Evolutionary conservation across 2,888 invertebrate species (phyloP).

Genomic region (Machimus rusticus): DNA sequence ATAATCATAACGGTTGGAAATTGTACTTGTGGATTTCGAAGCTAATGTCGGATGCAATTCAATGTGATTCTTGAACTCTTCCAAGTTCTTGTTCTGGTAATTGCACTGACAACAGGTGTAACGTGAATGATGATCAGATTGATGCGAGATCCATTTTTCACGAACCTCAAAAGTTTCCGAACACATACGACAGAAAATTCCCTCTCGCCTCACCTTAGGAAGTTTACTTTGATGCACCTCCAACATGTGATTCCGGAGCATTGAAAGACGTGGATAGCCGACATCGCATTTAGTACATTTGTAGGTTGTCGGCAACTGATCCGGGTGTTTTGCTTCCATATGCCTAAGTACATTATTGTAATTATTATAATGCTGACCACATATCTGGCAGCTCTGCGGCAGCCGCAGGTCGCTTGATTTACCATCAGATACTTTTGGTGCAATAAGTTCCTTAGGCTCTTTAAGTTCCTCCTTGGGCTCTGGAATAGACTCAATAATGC

Average conservation of each 20-base stretch:
- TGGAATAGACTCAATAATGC: not conserved
- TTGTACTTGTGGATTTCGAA: not conserved
- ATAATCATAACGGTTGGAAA: constrained; percentile 58
- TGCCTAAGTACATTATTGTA: constrained; percentile 63
- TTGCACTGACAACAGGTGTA: constrained; percentile 49
- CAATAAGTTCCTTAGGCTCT: not conserved
- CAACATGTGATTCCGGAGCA: constrained; percentile 62
- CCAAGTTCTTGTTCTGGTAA: constrained; percentile 44
- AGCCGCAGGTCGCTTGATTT: constrained; percentile 52
- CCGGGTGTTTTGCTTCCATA: constrained; percentile 63
- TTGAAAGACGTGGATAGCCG: constrained; percentile 61
- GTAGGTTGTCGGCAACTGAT: constrained; percentile 62
- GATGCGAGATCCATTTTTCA: constrained; percentile 50
- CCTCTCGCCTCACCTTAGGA: constrained; percentile 58
- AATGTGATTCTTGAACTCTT: constrained; percentile 49
- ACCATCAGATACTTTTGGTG: not conserved
- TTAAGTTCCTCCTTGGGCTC: not conserved
- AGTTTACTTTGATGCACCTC: constrained; percentile 57
- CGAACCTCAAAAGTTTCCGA: constrained; percentile 44
- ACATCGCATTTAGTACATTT: constrained; percentile 60
- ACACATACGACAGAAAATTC: constrained; percentile 53
- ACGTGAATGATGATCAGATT: constrained; percentile 43
- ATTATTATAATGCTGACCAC: constrained; percentile 62
- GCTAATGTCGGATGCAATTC: constrained; percentile 42
- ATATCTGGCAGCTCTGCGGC: constrained; percentile 62